phyloP scores from a whole-genome alignment of 2,113 vertebrate genomes.

The Zootoca vivipara region DNA sequence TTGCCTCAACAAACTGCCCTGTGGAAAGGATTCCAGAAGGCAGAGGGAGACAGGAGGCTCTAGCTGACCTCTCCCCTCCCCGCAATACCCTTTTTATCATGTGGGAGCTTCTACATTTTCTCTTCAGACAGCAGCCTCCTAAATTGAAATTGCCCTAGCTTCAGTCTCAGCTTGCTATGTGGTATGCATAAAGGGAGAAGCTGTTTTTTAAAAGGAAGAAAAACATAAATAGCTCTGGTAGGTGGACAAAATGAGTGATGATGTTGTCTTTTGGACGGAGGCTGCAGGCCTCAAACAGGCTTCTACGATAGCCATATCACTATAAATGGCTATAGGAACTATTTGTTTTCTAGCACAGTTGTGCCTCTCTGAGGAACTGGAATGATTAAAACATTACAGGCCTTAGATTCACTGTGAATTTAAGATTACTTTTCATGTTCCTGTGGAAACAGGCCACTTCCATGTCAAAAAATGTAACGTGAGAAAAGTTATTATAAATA shows the following conservation, averaged over 20 bases:
- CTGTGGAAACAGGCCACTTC: not conserved
- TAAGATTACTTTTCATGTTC: not conserved
- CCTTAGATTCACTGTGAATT: not conserved
- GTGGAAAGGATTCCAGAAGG: too few relatives aligned
- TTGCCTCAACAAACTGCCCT: too few relatives aligned
- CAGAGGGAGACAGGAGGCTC: too few relatives aligned
- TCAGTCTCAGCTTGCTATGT: not conserved
- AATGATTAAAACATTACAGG: not conserved
- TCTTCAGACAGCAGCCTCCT: not conserved
- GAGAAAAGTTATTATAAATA: not conserved
- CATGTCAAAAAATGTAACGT: not conserved
- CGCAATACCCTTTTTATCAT: too few relatives aligned
- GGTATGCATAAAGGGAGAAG: not conserved
- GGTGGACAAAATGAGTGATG: not conserved
- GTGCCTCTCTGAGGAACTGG: not conserved
- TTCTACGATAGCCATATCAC: too few relatives aligned
- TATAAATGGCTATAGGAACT: not conserved
- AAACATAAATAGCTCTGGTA: not conserved
- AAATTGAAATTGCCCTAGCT: not conserved
- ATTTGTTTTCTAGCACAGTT: not conserved
- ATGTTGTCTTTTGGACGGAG: not conserved
- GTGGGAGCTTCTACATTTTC: not conserved
- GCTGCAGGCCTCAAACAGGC: not conserved
- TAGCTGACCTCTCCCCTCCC: too few relatives aligned
- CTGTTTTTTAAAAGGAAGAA: not conserved